These are phyloP conservation scores for Toxotes jaculatrix DNA, from an alignment of 2,113 vertebrate species.

Conservation along the genomic window DNA sequence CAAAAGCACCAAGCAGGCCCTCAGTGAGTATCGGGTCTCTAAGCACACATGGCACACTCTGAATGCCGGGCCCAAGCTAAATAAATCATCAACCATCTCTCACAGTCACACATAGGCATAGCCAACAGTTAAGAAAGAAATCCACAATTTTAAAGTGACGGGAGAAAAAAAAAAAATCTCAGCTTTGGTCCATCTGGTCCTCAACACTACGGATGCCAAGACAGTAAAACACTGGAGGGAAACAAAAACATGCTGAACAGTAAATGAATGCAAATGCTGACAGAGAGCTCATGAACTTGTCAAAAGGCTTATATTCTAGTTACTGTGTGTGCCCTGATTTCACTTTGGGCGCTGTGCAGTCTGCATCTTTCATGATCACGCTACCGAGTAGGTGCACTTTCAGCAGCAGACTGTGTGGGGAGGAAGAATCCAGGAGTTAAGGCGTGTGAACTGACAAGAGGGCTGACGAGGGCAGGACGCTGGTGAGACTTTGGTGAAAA, in stretches of 20 bases:
- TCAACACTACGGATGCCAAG: constrained; percentile 31
- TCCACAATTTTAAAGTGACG: constrained; percentile 24
- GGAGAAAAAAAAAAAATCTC: constrained; percentile 37
- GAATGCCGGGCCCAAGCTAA: constrained; percentile 60
- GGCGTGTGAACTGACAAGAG: constrained; percentile 31
- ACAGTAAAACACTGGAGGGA: constrained; percentile 49
- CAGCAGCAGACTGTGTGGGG: constrained; percentile 13
- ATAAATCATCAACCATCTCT: constrained; percentile 73
- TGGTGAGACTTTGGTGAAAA: constrained; percentile 34
- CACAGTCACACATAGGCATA: constrained; percentile 47
- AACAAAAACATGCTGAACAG: constrained; percentile 42
- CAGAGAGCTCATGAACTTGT: constrained; percentile 44
- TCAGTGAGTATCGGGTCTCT: constrained; percentile 74
- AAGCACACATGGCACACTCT: constrained; percentile 68
- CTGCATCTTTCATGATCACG: constrained; percentile 42
- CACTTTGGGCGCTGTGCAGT: constrained; percentile 1
- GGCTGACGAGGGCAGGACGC: constrained; percentile 34
- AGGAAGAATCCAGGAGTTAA: constrained; percentile 15
- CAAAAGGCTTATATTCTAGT: constrained; percentile 8
- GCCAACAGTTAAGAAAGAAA: constrained; percentile 62
- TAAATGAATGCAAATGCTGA: constrained; percentile 51
- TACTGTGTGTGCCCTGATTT: constrained; percentile 7
- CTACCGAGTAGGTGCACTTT: constrained; percentile 4
- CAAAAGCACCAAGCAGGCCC: constrained; percentile 62
- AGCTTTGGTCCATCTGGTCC: constrained; percentile 73